Base-by-base conservation (phyloP, 2,113 vertebrate genomes). In the Syngnathus floridae region DNA sequence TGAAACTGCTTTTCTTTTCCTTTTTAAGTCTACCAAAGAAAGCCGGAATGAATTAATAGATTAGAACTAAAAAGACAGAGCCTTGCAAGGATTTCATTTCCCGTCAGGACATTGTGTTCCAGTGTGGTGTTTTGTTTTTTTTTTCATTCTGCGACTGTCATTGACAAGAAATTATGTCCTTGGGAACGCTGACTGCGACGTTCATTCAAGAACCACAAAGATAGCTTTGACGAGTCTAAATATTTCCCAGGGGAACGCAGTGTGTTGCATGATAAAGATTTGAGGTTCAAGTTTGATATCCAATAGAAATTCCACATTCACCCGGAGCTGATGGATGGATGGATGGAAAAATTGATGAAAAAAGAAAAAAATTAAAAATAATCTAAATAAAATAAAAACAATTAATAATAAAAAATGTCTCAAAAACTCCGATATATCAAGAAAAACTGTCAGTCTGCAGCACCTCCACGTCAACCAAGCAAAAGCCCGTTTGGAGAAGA, bases 381-480 rank as follows among this genome's bases (percentile, higher is more conserved):
- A 31, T 31, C 26, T 31, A 31, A 31, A 31, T 31, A 31, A 31
- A 31, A 31, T 31, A 31, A 31, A 31, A 31, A 31, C 3, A 26
- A 26, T 26, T 31, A 19, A 48, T 48, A 19, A 48, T 19, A 48
- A 45, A 16, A 14, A 45, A 45, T n/a, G n/a, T n/a, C n/a, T n/a
- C 40, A 41, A 41, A 41, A 12, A 31, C 3, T 31, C 26, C 3
- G 26, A 31, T 31, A 31, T 31, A 31, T 31, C 26, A 31, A 0
- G 26, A 31, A 31, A 31, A 31, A 31, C 0, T 31, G 68, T 66
- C 71, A 59, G 81, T 84, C 75, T 86, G 78, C 76, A 66, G 71
- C 66, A 67, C 71, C 77, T 82, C 68, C 77, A 70, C 69, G 75
- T 76, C 67, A 77, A 64, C 76, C 70, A 86, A 87, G 84, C 86